Evolutionary conservation across 2,113 vertebrate species (phyloP), one percentile per base, ranked within the genome.

Genomic region (Tachycineta bicolor): DNA sequence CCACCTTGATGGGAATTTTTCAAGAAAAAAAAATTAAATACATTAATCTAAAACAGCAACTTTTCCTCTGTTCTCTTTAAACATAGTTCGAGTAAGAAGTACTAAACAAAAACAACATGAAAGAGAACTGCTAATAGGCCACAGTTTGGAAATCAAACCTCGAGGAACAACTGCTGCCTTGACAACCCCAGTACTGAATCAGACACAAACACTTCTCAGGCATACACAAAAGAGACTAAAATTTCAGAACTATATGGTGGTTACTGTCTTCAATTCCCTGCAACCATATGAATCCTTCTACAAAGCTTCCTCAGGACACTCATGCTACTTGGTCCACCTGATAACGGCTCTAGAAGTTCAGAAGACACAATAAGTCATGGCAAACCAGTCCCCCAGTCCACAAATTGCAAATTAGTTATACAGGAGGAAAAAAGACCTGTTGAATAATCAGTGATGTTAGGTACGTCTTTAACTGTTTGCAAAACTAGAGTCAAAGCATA

Each of bases 251-350:
- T 31, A 25, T 10, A 29, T 3, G 25, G 11, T 22, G 8, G 25
- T 65, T 62, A 77, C 3, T 31, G 28, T 7, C 23, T 75, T 75
- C 43, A 73, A 24, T 20, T 64, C 21, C 24, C 10, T 17, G 29
- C 18, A 84, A 37, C 5, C 19, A 58, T 34, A 70, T 0, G 11
- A 69, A 50, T 18, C 25, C 28, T 87, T 58, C 22, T 34, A 46
- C 25, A 84, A 82, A 93, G 29, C 33, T 46, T 73, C 20, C 14
- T 68, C 12, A 34, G 49, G 50, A 64, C 11, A 69, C 1, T 12
- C 11, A 28, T 0, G 0, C 25, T 44, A 75, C 33, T 75, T 37
- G 25, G 49, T 47, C 58, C 0, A 0, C 31, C 22, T 15, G 14
- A 1, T 16, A 85, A 43, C 12, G 50, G 28, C 9, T 85, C 33